Conservation (phyloP, 2,113 vertebrate genomes). For the Seriola dumerili region DNA sequence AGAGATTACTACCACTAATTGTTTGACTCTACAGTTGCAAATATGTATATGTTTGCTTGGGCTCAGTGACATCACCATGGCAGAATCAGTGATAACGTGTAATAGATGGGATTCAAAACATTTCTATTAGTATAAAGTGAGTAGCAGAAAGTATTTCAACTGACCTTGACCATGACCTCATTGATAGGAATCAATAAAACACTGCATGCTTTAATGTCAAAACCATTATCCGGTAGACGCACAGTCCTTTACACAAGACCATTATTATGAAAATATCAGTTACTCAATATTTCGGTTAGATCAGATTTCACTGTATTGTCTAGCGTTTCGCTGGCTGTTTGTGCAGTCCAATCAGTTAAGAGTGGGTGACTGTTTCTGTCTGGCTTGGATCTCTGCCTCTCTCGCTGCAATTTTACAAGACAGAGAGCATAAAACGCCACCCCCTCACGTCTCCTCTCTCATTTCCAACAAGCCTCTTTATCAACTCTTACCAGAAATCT, state of each 20-base stretch:
- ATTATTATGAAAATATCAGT: constrained; percentile 10
- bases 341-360: constrained; percentile 36
- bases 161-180: background rate
- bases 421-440: constrained; percentile 37
- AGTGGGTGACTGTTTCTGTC: constrained; percentile 39
- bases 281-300: constrained; percentile 8
- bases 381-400: constrained; percentile 36
- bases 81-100: background rate
- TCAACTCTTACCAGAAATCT: constrained; percentile 72
- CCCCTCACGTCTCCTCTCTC: constrained; percentile 36
- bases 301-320: constrained; percentile 24
- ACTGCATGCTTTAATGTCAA: constrained; percentile 7
- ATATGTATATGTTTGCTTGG: background rate
- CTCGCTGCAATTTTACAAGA: constrained; percentile 54
- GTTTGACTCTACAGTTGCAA: constrained; percentile 39
- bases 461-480: constrained; percentile 67
- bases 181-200: background rate
- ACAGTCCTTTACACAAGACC: background rate
- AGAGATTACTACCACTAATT: background rate
- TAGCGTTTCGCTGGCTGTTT: background rate
- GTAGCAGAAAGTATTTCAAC: background rate
- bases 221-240: background rate
- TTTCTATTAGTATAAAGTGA: constrained; percentile 1
- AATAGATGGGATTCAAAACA: background rate
- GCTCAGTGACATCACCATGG: background rate